Evolutionary conservation across 2,888 invertebrate species (phyloP).

Genomic region (Leucophora obtusa): DNA sequence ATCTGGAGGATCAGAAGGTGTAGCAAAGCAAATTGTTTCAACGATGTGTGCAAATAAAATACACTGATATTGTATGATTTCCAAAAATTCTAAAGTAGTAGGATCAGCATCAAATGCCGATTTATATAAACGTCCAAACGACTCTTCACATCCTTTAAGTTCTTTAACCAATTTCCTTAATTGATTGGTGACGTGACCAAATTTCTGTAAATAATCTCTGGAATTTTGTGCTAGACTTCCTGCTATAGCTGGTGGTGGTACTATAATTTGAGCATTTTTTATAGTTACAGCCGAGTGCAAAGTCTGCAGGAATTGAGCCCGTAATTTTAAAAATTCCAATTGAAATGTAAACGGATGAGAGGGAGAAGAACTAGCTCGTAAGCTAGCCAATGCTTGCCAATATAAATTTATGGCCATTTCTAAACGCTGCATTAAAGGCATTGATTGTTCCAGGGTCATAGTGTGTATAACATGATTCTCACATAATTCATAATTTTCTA

Average conservation of each 20-base stretch:
- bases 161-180: slow-evolving; percentile 87
- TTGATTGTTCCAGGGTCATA: slow-evolving; percentile 48
- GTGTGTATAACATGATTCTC: slow-evolving; percentile 68
- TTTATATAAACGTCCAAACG: slow-evolving; percentile 88
- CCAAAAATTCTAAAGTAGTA: slow-evolving; percentile 85
- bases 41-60: slow-evolving; percentile 76
- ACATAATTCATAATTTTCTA: slow-evolving; percentile 73
- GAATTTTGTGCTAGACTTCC: slow-evolving; percentile 88
- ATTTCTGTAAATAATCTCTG: slow-evolving; percentile 87
- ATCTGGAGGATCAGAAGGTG: slow-evolving; percentile 76
- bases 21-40: slow-evolving; percentile 77
- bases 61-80: slow-evolving; percentile 79
- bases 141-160: slow-evolving; percentile 84
- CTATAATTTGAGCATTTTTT: slow-evolving; percentile 83
- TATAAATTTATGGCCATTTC: slow-evolving; percentile 82
- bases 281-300: slow-evolving; percentile 78
- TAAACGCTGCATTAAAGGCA: slow-evolving; percentile 80
- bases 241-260: slow-evolving; percentile 95
- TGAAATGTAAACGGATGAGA: slow-evolving; percentile 82
- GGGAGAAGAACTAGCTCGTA: slow-evolving; percentile 79
- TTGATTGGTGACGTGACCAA: slow-evolving; percentile 89
- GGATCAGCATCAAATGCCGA: slow-evolving; percentile 93
- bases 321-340: slow-evolving; percentile 86
- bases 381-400: slow-evolving; percentile 82
- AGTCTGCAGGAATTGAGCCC: slow-evolving; percentile 86